Evolutionary conservation across 37 sponge, comb jelly and placozoan genomes (phyloP).

Genomic region (Amphimedon queenslandica): DNA sequence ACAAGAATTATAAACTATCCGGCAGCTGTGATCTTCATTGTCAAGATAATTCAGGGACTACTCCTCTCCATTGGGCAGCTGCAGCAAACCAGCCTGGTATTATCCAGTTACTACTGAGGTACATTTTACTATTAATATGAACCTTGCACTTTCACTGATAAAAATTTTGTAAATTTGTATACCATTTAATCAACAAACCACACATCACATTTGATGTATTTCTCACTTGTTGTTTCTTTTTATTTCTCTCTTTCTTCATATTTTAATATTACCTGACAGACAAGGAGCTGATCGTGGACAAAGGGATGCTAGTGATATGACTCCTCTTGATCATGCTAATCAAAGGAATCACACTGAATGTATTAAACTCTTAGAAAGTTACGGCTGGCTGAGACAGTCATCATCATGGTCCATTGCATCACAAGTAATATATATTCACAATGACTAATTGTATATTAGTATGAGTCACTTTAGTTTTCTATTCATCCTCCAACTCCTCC

Average conservation of each 20-base stretch:
- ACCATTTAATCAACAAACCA: neutral
- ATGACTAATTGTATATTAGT: neutral
- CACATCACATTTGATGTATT: neutral
- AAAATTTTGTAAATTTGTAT: neutral
- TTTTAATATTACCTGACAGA: constrained; percentile 17
- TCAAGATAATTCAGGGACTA: constrained; percentile 53
- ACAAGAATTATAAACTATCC: too few relatives aligned
- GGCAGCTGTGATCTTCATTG: constrained; percentile 70
- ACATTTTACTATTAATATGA: neutral
- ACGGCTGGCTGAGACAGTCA: constrained; percentile 25
- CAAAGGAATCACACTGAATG: constrained; percentile 57
- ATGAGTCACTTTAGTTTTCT: constrained; percentile 1
- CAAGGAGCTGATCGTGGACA: constrained; percentile 51
- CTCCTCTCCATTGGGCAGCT: constrained; percentile 88
- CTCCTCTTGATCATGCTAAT: constrained; percentile 76
- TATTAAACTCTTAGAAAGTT: constrained; percentile 45
- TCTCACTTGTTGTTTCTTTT: constrained; percentile 3
- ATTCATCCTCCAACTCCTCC: constrained; percentile 16
- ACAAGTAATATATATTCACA: constrained; percentile 9
- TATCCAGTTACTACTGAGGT: constrained; percentile 77
- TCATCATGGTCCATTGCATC: constrained; percentile 48
- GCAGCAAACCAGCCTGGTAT: constrained; percentile 74
- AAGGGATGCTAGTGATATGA: constrained; percentile 49
- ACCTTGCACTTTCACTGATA: neutral
- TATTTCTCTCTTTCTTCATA: too few relatives aligned